Conservation (phyloP, 2,113 vertebrate genomes). For the Sorex araneus region DNA sequence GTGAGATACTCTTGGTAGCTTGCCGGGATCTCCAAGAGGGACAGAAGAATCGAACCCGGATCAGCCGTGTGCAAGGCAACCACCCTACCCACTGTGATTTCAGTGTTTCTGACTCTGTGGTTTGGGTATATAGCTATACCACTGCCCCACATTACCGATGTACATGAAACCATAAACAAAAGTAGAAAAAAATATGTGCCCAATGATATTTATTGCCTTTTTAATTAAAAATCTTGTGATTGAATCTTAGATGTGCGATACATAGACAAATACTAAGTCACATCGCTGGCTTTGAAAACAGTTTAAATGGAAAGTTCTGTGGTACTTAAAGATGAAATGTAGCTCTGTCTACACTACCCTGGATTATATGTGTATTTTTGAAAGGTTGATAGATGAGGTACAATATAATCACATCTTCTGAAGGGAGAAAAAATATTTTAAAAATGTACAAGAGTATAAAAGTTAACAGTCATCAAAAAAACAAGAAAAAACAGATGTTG, state of each 20-base stretch:
- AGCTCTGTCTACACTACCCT: not conserved
- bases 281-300: not conserved
- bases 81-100: too few species aligned
- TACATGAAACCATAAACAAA: too few species aligned
- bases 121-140: too few species aligned
- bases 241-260: too few species aligned
- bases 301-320: not conserved
- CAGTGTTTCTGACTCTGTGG: too few species aligned
- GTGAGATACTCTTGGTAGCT: too few species aligned
- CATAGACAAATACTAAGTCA: too few species aligned
- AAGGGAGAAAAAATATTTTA: not conserved
- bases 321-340: not conserved
- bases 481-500: not conserved
- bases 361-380: not conserved
- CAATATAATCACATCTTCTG: not conserved
- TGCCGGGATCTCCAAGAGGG: too few species aligned
- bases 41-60: too few species aligned
- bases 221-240: not conserved
- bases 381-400: not conserved
- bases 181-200: not conserved
- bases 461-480: not conserved
- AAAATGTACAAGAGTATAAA: not conserved
- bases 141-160: too few species aligned
- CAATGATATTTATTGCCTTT: slow-evolving; percentile 28
- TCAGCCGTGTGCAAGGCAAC: too few species aligned